Evolutionary conservation across 2,797 vertebrate species (phyloP), one percentile per base, ranked within the genome.

Genomic region (Macrochelys suwanniensis): DNA sequence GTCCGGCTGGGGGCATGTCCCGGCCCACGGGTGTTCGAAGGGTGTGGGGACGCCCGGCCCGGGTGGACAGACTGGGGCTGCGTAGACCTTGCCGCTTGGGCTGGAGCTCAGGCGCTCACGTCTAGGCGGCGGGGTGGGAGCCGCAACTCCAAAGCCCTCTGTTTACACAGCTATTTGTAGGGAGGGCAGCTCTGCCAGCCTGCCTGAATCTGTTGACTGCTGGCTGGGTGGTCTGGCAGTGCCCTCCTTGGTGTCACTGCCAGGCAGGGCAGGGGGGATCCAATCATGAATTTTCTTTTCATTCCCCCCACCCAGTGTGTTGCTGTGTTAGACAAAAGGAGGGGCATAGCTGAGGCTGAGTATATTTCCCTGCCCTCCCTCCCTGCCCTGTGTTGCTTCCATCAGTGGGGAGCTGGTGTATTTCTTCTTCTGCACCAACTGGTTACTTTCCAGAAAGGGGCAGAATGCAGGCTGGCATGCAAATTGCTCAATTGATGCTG

Each of bases 401-500:
- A 68, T 65, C 61, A 65, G 4, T n/a, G 6, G 33, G 33, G 61
- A 65, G 7, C 21, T 33, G 12, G 0, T 78, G 85, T 53, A 28
- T 1, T 68, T 37, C 19, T 45, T 11, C 23, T 71, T 65, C 15
- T 42, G 19, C 3, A 5, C 4, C 31, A n/a, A n/a, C n/a, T n/a
- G 5, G 2, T 6, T 25, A 50, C 8, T 9, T 79, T 3, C 25
- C 25, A 0, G 42, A 0, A 5, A 47, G 94, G 26, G 23, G n/a
- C 16, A 9, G 42, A 4, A 6, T 21, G 37, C n/a, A 50, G 76
- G 0, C 0, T 85, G 51, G 3, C 19, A 15, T 47, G 0, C 1
- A 2, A 2, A 5, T 49, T 37, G 47, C 77, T 26, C 79, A 47
- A 80, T 89, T 10, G 85, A 89, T 61, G 71, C 42, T 47, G 71